phyloP scores from a whole-genome alignment of 2,113 vertebrate genomes.

The Melanocharis versteri region DNA sequence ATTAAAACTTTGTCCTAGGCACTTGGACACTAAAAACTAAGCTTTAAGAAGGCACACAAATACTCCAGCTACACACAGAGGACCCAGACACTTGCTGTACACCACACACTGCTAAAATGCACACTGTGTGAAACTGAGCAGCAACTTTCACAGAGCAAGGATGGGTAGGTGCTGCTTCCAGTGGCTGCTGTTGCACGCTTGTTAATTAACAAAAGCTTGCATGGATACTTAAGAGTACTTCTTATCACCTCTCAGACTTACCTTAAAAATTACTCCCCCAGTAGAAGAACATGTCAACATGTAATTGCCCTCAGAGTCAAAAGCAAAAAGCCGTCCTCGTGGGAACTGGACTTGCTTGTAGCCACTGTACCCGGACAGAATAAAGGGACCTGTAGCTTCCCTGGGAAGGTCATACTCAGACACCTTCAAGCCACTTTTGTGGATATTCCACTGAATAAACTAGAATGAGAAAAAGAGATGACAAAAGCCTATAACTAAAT shows the following conservation, averaged over 20 bases:
- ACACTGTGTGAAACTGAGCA: background rate
- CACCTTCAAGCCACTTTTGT: slow-evolving; percentile 91
- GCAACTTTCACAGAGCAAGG: background rate
- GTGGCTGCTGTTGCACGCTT: background rate
- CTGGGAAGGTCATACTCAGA: slow-evolving; percentile 83
- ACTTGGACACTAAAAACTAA: background rate
- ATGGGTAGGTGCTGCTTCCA: background rate
- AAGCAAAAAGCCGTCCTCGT: slow-evolving; percentile 90
- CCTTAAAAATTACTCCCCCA: slow-evolving; percentile 90
- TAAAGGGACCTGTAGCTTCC: slow-evolving; percentile 91
- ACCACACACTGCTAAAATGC: background rate
- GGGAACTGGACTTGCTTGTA: slow-evolving; percentile 96
- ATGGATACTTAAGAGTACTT: background rate
- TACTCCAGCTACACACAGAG: background rate
- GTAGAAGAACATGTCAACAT: slow-evolving; percentile 88
- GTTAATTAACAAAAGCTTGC: background rate
- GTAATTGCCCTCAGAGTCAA: slow-evolving; percentile 94
- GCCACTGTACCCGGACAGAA: slow-evolving; percentile 93
- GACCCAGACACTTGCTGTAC: background rate
- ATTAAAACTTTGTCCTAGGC: background rate
- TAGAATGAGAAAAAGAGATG: slow-evolving; percentile 40
- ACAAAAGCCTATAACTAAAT: background rate
- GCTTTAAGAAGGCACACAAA: background rate
- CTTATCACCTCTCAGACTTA: slow-evolving; percentile 34
- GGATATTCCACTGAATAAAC: slow-evolving; percentile 99